phyloP scores from a whole-genome alignment of 2,113 vertebrate species.

The Clarias macrocephalus region DNA sequence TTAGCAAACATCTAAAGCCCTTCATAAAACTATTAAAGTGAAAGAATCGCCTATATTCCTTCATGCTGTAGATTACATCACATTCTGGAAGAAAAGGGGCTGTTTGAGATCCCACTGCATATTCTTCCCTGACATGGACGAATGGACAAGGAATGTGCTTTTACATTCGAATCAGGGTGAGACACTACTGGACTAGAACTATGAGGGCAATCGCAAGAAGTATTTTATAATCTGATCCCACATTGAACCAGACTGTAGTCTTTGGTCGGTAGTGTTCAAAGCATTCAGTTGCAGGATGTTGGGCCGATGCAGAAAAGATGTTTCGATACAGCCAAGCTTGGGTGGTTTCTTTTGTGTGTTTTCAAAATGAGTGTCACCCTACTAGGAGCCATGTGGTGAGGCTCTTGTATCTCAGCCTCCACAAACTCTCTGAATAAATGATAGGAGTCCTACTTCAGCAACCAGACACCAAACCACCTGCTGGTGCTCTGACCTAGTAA shows the following conservation, averaged over 20 bases:
- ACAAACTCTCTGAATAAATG: slow-evolving; percentile 58
- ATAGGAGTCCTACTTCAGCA: slow-evolving; percentile 56
- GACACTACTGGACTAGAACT: not conserved
- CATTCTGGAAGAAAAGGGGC: not conserved
- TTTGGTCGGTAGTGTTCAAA: too few species aligned
- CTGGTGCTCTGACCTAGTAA: slow-evolving; percentile 17
- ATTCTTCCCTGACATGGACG: not conserved
- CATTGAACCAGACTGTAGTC: too few species aligned
- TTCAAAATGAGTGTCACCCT: slow-evolving; percentile 44
- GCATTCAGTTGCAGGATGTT: not conserved
- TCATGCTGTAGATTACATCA: not conserved
- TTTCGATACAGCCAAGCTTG: not conserved
- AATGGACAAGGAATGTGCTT: too few species aligned
- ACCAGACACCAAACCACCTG: slow-evolving; percentile 38
- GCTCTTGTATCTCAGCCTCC: slow-evolving; percentile 40
- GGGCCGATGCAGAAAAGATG: not conserved
- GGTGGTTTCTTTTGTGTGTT: slow-evolving; percentile 27
- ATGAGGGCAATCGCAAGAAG: not conserved
- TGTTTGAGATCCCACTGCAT: not conserved
- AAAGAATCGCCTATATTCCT: not conserved
- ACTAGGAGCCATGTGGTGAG: slow-evolving; percentile 31
- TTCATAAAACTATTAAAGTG: too few species aligned
- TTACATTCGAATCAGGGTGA: not conserved
- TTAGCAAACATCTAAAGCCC: not conserved
- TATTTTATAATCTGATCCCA: not conserved